Evolutionary conservation across 2,888 invertebrate genomes (phyloP).

Genomic region (Muscina levida): DNA sequence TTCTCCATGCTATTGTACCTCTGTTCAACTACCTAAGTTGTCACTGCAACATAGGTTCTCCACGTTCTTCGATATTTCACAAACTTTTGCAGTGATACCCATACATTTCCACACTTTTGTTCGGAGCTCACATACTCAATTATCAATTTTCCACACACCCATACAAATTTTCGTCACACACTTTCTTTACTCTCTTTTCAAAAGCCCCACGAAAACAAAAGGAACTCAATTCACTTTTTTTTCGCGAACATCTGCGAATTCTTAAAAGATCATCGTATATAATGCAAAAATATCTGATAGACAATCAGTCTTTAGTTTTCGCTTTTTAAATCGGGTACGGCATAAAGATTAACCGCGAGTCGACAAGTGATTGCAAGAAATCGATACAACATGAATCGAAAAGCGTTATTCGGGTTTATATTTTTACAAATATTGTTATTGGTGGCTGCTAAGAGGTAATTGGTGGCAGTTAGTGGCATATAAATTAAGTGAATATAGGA

Average conservation of each 20-base stretch:
- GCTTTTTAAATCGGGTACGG: neutral
- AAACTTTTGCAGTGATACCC: too few relatives aligned
- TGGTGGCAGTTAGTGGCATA: too few relatives aligned
- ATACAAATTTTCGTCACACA: neutral
- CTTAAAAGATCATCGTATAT: neutral
- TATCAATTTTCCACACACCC: too few relatives aligned
- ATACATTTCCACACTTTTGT: too few relatives aligned
- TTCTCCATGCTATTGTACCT: too few relatives aligned
- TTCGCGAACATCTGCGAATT: neutral
- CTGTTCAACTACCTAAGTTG: too few relatives aligned
- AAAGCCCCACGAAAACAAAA: neutral
- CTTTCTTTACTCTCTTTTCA: neutral
- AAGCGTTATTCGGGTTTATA: neutral
- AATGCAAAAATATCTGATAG: neutral
- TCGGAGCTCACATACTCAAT: too few relatives aligned
- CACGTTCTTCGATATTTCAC: too few relatives aligned
- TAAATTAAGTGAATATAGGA: too few relatives aligned
- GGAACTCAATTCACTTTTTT: neutral
- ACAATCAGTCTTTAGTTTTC: conserved; percentile 3
- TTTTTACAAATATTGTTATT: neutral
- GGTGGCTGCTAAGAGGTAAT: conserved; percentile 2
- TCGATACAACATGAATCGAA: conserved; percentile 11
- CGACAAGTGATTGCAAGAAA: neutral
- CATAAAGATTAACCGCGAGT: too few relatives aligned
- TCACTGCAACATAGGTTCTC: too few relatives aligned